Conservation (phyloP, 1,140 invertebrate genomes). For the Mylabris phalerata region DNA sequence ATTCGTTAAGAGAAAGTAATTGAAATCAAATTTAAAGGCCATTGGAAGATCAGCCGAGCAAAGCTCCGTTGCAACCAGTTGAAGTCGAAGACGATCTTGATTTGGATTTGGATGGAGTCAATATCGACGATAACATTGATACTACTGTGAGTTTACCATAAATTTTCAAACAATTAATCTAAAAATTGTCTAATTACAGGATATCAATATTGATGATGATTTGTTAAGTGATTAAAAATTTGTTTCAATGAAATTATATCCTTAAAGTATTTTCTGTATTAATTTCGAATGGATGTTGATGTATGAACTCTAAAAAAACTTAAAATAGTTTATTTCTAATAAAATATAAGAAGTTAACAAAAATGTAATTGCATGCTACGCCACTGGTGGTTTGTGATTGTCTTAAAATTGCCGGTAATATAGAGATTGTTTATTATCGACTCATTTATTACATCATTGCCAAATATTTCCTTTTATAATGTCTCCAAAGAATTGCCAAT, state of each 20-base stretch:
- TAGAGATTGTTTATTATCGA: too few relatives aligned
- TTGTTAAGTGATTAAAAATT: constrained; percentile 47
- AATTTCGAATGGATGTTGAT: background rate
- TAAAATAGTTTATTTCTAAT: background rate
- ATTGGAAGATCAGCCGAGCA: background rate
- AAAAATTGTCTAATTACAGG: constrained; percentile 44
- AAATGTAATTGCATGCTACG: too few relatives aligned
- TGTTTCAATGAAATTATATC: background rate
- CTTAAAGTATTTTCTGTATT: constrained; percentile 2
- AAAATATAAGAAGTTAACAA: too few relatives aligned
- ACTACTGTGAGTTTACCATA: constrained; percentile 47
- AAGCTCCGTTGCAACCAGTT: constrained; percentile 22
- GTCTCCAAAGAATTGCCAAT: too few relatives aligned
- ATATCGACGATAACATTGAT: constrained; percentile 60
- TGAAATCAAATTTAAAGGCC: background rate
- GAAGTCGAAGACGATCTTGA: constrained; percentile 52
- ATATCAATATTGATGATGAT: constrained; percentile 60
- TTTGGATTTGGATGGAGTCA: constrained; percentile 53
- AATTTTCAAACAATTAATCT: constrained; percentile 2
- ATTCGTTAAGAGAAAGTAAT: too few relatives aligned
- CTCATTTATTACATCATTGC: too few relatives aligned
- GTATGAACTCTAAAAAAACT: background rate
- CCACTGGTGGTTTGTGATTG: too few relatives aligned
- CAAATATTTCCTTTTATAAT: too few relatives aligned
- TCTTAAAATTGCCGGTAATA: too few relatives aligned